A percentile compares a stretch with the other conserved stretches of the same genome.
phyloP scores from a whole-genome alignment of 2,113 vertebrate genomes.

The Nymphicus hollandicus region DNA sequence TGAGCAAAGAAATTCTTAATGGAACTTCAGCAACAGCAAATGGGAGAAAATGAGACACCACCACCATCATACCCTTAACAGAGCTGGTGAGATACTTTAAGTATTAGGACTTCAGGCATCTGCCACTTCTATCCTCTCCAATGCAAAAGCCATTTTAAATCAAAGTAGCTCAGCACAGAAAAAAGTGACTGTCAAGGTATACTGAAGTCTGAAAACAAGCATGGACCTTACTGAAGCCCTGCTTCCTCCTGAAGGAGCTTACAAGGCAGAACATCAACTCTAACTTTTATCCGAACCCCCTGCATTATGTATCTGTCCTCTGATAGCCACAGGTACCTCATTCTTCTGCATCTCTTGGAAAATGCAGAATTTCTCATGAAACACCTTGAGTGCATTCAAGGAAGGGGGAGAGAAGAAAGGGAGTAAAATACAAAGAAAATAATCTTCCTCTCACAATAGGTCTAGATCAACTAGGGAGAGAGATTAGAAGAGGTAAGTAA shows the following conservation, averaged over 20 bases:
- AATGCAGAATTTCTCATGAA: constrained; percentile 80
- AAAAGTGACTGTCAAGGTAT: neutral
- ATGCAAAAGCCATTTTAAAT: neutral
- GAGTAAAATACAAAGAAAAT: constrained; percentile 34
- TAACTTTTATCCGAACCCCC: constrained; percentile 63
- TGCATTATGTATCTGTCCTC: neutral
- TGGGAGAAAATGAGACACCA: neutral
- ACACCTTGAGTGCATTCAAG: constrained; percentile 68
- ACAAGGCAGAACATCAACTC: neutral
- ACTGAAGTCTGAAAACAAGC: neutral
- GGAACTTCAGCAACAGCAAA: neutral
- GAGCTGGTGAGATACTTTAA: neutral
- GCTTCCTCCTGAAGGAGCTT: neutral
- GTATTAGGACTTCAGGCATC: neutral
- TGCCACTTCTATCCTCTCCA: neutral
- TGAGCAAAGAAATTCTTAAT: neutral
- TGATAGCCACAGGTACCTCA: constrained; percentile 70
- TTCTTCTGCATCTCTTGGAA: constrained; percentile 77
- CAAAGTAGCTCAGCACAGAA: neutral
- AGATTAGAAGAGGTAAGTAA: constrained; percentile 15
- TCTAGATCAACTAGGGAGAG: neutral
- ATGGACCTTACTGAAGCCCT: neutral
- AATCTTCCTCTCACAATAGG: constrained; percentile 6
- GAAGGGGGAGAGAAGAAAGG: constrained; percentile 47
- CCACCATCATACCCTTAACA: neutral